Conservation (phyloP, 2,797 vertebrate species). For the Anas acuta region DNA sequence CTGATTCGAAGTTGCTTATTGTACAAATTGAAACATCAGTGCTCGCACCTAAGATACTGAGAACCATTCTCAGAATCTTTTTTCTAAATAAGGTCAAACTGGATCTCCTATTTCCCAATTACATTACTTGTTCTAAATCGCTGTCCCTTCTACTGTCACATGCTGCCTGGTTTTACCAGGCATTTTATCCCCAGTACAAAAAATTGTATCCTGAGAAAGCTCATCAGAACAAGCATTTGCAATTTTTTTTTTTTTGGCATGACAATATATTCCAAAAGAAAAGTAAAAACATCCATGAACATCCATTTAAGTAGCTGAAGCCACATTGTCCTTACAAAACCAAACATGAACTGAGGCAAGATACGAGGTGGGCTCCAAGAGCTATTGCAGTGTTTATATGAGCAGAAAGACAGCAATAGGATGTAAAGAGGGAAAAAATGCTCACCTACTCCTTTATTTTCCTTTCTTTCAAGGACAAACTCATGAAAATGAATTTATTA, state of each 20-base stretch:
- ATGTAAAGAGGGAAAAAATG: background rate
- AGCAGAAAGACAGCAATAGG: background rate
- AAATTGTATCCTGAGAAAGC: background rate
- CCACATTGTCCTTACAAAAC: background rate
- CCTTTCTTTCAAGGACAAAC: background rate
- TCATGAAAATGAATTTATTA: constrained; percentile 6
- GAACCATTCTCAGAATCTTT: background rate
- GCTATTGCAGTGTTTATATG: background rate
- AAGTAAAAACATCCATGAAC: background rate
- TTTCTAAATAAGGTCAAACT: background rate
- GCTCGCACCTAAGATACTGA: background rate
- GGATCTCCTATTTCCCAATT: background rate
- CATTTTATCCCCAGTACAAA: background rate
- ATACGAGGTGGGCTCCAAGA: background rate
- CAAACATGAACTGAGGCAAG: background rate
- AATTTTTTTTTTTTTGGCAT: background rate
- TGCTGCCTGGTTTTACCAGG: background rate
- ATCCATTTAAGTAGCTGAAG: background rate
- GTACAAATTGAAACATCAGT: background rate
- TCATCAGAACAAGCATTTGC: background rate
- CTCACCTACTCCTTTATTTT: background rate
- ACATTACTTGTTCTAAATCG: background rate
- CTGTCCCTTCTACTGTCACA: background rate
- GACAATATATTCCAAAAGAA: background rate
- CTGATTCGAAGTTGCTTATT: background rate